Base-by-base conservation (phyloP, 2,113 vertebrate genomes). In the Chlorodrepanis virens region DNA sequence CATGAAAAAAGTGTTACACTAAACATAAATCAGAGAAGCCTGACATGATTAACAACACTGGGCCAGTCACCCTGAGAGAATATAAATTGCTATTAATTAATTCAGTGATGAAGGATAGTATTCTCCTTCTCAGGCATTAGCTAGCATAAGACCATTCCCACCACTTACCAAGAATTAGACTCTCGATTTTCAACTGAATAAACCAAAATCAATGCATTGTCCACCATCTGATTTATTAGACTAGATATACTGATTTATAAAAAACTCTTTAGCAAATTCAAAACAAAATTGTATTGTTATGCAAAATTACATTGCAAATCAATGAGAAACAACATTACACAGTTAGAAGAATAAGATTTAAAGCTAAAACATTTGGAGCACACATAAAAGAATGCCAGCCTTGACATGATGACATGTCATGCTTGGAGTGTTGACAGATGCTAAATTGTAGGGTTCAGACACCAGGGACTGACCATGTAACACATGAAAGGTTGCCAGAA, bases 161-260 rank as follows among this genome's bases (percentile, higher is more conserved):
- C 67, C 45, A 56, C 75, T 94, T 84, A 84, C 15, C 64, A 93
- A 87, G 82, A 83, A 96, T 75, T 84, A 90, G 71, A 88, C 64
- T 61, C 57, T 24, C 45, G 18, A 52, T 81, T 89, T 90, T 75
- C 68, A 96, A 5, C 28, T 31, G 39, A 90, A 91, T 57, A 69
- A 96, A 81, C 49, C 5, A 31, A 91, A 70, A 89, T 57, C 40
- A 76, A 87, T 3, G 14, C 3, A 42, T 40, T 20, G 33, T 11
- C 24, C 33, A 56, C 15, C 17, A 23, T 18, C 3, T 35, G 35
- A 93, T 63, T 83, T 64, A 37, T 64, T 5, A 69, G 44, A 57
- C 40, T 56, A 76, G 20, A 33, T 47, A 33, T 8, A 63, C 4
- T 4, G 37, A 84, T 40, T 77, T 65, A 65, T 13, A n/a, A 74